Evolutionary conservation across 2,797 vertebrate species (phyloP).

Genomic region (Coregonus sp.): DNA sequence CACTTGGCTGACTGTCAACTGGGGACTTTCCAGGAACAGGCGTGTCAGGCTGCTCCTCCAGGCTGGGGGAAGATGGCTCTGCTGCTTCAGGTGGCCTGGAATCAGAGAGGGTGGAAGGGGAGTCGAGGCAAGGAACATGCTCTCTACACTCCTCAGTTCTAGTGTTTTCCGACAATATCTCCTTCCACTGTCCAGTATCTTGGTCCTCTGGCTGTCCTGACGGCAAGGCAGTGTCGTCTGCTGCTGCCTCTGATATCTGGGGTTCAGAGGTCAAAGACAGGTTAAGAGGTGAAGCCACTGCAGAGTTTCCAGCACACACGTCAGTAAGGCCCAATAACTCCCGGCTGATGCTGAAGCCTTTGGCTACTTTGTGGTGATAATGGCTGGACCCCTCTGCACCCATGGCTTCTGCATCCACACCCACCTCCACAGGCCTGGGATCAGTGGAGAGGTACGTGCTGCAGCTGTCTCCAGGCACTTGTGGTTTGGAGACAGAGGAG

Average conservation of each 20-base stretch:
- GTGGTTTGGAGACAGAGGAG: conserved; percentile 30
- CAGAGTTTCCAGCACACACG: conserved; percentile 39
- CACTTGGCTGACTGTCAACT: conserved; percentile 23
- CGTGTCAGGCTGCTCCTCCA: conserved; percentile 18
- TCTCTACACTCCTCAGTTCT: neutral
- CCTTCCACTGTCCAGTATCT: conserved; percentile 7
- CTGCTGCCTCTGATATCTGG: neutral
- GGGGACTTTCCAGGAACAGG: conserved; percentile 28
- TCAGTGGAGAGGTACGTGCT: conserved; percentile 18
- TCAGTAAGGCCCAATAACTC: conserved; percentile 5
- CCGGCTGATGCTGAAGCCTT: neutral
- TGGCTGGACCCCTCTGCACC: conserved; percentile 5
- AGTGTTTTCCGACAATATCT: conserved; percentile 16
- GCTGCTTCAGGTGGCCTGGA: conserved; percentile 3
- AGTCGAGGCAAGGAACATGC: conserved; percentile 10
- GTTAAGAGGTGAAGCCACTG: conserved; percentile 37
- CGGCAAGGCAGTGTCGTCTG: neutral
- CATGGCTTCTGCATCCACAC: conserved; percentile 13
- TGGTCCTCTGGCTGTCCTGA: conserved; percentile 14
- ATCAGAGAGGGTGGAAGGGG: conserved; percentile 16
- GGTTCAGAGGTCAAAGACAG: conserved; percentile 36
- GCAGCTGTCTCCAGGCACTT: neutral
- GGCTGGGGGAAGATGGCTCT: conserved; percentile 13
- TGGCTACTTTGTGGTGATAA: neutral
- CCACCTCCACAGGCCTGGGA: neutral